Percentiles rank a stretch among this genome's conserved stretches.
These are phyloP conservation scores for Leptinotarsa tumamoca DNA, from an alignment of 2,888 invertebrate genomes.

Conservation along the genomic window DNA sequence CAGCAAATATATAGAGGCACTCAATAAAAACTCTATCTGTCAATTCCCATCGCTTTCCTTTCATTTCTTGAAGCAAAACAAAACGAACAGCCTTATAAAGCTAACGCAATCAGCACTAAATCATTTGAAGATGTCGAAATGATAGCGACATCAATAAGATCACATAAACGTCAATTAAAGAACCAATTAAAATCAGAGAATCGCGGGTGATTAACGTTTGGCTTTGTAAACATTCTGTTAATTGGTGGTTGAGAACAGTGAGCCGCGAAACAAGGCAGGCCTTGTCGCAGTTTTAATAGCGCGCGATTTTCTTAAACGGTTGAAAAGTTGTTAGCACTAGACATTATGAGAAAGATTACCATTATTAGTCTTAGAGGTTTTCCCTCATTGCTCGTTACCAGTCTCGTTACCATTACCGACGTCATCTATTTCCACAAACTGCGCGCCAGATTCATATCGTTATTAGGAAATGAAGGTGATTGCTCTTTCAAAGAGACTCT, in stretches of 20 bases:
- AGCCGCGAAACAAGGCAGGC: constrained; percentile 58
- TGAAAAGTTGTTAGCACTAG: constrained; percentile 67
- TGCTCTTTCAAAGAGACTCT: constrained; percentile 34
- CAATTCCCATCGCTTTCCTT: background rate
- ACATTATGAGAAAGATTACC: constrained; percentile 66
- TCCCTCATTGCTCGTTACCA: constrained; percentile 64
- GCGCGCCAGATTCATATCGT: constrained; percentile 62
- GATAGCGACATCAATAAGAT: constrained; percentile 56
- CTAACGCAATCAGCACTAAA: constrained; percentile 3
- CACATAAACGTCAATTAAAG: constrained; percentile 64
- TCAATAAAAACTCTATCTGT: background rate
- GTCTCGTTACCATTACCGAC: constrained; percentile 63
- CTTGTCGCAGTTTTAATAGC: constrained; percentile 66
- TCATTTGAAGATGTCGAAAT: constrained; percentile 41
- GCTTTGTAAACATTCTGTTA: constrained; percentile 62
- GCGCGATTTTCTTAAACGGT: constrained; percentile 67
- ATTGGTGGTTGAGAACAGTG: constrained; percentile 55
- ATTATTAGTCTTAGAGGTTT: constrained; percentile 66
- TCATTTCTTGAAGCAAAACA: background rate
- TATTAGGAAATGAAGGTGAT: constrained; percentile 61
- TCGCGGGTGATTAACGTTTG: constrained; percentile 64
- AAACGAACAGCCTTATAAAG: constrained; percentile 1
- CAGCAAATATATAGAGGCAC: background rate
- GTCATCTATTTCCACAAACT: constrained; percentile 65
- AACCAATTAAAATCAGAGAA: constrained; percentile 63